These are phyloP conservation scores for Colletes latitarsis DNA, from an alignment of 1,140 invertebrate genomes.

Conservation along the genomic window DNA sequence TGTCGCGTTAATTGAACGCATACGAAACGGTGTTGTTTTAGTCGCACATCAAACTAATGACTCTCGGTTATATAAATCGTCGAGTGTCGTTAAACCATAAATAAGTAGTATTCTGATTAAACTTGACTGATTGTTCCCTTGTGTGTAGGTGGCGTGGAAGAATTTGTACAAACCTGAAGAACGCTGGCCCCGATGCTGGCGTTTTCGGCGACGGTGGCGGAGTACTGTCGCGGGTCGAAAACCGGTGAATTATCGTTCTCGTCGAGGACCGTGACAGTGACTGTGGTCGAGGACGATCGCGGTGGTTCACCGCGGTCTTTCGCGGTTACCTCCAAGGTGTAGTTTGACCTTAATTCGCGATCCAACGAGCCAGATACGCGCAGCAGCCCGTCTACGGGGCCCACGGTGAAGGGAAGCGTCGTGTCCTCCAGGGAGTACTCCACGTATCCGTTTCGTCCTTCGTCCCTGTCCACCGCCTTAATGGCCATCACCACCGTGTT, in stretches of 20 bases:
- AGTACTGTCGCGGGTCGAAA: slow-evolving; percentile 94
- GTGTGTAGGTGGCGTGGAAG: too few relatives aligned
- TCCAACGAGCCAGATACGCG: slow-evolving; percentile 91
- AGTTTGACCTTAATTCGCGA: slow-evolving; percentile 91
- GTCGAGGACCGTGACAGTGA: slow-evolving; percentile 91
- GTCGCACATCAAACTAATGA: too few relatives aligned
- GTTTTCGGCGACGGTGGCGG: slow-evolving; percentile 93
- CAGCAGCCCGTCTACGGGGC: slow-evolving; percentile 92
- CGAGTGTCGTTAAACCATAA: too few relatives aligned
- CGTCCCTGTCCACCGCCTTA: slow-evolving; percentile 95
- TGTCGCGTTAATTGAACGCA: too few relatives aligned
- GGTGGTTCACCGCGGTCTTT: slow-evolving; percentile 94
- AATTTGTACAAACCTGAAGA: slow-evolving; percentile 84
- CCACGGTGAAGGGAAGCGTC: slow-evolving; percentile 89
- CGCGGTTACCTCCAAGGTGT: slow-evolving; percentile 90
- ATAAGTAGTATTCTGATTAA: too few relatives aligned
- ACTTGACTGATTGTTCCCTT: too few relatives aligned
- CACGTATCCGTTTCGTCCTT: slow-evolving; percentile 95
- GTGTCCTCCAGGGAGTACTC: slow-evolving; percentile 88
- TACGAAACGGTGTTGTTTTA: too few relatives aligned
- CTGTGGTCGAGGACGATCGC: slow-evolving; percentile 85
- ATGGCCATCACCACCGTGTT: slow-evolving; percentile 95
- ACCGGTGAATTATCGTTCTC: slow-evolving; percentile 97
- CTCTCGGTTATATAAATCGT: too few relatives aligned
- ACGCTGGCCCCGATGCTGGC: slow-evolving; percentile 95